Base-by-base conservation (phyloP, 2,888 invertebrate genomes). In the Andricus quercusramuli region DNA sequence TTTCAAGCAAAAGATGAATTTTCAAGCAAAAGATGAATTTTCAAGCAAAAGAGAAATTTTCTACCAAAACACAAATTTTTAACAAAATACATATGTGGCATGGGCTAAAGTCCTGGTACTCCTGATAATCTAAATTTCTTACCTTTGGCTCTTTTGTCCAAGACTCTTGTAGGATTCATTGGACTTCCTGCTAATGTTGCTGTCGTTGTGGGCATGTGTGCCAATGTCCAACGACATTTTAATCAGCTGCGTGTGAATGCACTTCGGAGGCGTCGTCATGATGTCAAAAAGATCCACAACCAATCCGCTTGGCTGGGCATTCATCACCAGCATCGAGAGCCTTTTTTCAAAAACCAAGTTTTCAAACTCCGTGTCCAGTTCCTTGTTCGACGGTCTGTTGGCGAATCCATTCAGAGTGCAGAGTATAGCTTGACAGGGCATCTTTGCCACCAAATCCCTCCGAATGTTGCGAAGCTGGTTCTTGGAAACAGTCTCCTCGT, bases 401-500 rank as follows among this genome's bases (percentile, higher is more conserved):
- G 94, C 93, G 84, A 93, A 94, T 17, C 95, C 95, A 84, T 95
- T 96, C n/a, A 97, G 93, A 67, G 96, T 95, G 91, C 97, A 97
- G 89, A 95, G 95, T 86, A 97, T 94, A 0, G 97, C 97, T 92
- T 97, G 97, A 3, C 96, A 95, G 25, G 95, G 95, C 80, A 97
- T 93, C 84, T 91, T 92, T 3, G 93, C 94, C 6, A 96, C 93
- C 83, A 96, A 93, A 79, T 95, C 95, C 6, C 95, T 94, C 6
- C 95, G 94, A 37, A 97, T 96, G 32, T 94, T 93, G 82, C 95
- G 95, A 44, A 97, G 92, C 59, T 95, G 93, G 17, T 94, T 93
- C 1, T 94, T 91, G 11, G 94, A 92, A 1, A 98, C 95, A n/a
- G 94, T 94, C 90, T 98, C 98, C 89, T 97, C 96, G 93, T 99